Conservation (phyloP, 1,140 invertebrate genomes). For the Bombus consobrinus region DNA sequence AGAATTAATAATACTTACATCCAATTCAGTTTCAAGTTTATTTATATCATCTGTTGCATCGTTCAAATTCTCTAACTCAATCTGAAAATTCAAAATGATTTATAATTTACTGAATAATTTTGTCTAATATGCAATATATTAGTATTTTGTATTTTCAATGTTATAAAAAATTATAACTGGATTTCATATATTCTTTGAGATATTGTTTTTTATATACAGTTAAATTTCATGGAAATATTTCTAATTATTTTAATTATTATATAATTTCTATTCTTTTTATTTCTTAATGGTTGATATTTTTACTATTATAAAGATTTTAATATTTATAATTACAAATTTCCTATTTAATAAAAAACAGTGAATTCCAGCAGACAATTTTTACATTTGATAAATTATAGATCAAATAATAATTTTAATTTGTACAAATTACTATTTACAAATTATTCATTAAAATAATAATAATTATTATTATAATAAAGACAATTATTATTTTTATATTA, state of each 20-base stretch:
- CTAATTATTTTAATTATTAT: not conserved
- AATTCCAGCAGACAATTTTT: not conserved
- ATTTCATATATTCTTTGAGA: not conserved
- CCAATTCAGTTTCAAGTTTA: conserved; percentile 95
- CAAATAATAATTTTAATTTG: not conserved
- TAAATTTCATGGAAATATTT: not conserved
- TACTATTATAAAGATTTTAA: not conserved
- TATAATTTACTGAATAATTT: not conserved
- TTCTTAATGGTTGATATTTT: no score
- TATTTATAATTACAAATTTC: not conserved
- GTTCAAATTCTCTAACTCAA: conserved; percentile 97
- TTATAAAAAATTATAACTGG: not conserved
- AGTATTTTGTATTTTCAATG: not conserved
- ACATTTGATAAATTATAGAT: not conserved
- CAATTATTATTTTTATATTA: not conserved
- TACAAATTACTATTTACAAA: not conserved
- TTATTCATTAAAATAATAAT: not conserved
- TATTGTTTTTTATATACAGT: not conserved
- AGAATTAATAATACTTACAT: conserved; percentile 86
- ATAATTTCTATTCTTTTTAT: no score
- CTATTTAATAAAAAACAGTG: not conserved
- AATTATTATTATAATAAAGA: not conserved
- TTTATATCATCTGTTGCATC: conserved; percentile 98
- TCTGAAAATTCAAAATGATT: conserved; percentile 83
- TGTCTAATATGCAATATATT: not conserved